Evolutionary conservation across 2,888 invertebrate species (phyloP).

Genomic region (Limnephilus lunatus): DNA sequence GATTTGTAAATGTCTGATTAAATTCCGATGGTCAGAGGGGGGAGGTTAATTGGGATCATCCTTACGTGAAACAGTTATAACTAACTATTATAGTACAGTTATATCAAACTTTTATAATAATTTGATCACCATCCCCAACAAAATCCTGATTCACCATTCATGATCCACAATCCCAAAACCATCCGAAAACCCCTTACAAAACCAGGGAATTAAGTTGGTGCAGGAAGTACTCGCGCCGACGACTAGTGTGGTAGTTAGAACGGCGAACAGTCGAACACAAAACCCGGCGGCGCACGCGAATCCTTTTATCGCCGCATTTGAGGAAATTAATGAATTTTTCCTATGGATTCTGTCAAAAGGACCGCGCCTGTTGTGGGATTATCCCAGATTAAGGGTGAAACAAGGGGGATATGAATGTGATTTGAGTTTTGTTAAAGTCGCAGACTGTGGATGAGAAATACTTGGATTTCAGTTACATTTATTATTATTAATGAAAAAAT

Average conservation of each 20-base stretch:
- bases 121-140: neutral
- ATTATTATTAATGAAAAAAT: neutral
- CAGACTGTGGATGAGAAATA: neutral
- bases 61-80: no score
- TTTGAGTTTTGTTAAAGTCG: neutral
- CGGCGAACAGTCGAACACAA: slow-evolving; percentile 5
- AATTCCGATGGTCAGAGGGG: no score
- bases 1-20: no score
- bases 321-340: slow-evolving; percentile 61
- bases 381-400: slow-evolving; percentile 16
- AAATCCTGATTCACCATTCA: neutral
- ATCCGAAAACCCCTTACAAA: slow-evolving; percentile 6
- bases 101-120: neutral
- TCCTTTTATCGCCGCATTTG: slow-evolving; percentile 50
- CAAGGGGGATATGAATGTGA: slow-evolving; percentile 18
- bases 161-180: neutral
- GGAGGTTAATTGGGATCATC: no score
- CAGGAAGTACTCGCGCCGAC: neutral
- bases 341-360: slow-evolving; percentile 63
- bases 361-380: slow-evolving; percentile 27
- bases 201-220: slow-evolving; percentile 23
- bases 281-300: slow-evolving; percentile 15
- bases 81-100: no score
- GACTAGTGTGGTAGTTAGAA: neutral
- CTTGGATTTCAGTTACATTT: neutral